A percentile compares a stretch with the other conserved stretches of the same genome.
Evolutionary conservation across 37 sponge, comb jelly and placozoan genomes (phyloP).

Genomic region (Eunapius fragilis): DNA sequence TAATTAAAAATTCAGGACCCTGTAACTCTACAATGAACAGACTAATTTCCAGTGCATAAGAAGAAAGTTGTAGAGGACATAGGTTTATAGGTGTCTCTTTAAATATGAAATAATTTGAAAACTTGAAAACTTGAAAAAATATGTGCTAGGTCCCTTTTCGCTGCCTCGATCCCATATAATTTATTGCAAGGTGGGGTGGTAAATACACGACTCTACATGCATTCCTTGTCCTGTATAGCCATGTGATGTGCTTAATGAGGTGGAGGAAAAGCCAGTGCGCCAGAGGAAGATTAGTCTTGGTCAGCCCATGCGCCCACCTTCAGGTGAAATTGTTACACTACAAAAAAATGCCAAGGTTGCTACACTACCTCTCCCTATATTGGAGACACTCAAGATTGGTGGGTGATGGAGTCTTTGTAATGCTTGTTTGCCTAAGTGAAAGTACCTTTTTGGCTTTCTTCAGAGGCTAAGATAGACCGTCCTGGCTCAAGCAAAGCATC

Average conservation of each 20-base stretch:
- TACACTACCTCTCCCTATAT: background rate
- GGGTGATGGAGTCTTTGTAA: background rate
- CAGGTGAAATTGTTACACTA: slow-evolving; percentile 36
- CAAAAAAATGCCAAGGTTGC: background rate
- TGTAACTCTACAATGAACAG: no score
- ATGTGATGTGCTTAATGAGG: background rate
- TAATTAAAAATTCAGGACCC: no score
- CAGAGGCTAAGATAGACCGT: background rate
- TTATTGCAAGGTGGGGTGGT: no score
- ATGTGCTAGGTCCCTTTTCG: no score
- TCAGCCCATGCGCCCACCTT: slow-evolving; percentile 54
- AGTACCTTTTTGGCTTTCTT: background rate
- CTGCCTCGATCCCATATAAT: no score
- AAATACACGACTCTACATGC: no score
- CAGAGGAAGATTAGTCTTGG: slow-evolving; percentile 49
- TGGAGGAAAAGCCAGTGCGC: background rate
- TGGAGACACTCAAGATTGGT: background rate
- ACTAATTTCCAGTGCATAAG: no score
- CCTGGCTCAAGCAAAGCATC: background rate
- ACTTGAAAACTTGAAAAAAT: no score
- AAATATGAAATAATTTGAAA: no score
- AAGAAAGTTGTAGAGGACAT: no score
- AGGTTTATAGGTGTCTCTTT: no score
- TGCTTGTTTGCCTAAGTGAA: background rate
- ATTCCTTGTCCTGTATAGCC: background rate